Evolutionary conservation across 2,797 vertebrate species (phyloP).

Genomic region (Peromyscus aztecus): DNA sequence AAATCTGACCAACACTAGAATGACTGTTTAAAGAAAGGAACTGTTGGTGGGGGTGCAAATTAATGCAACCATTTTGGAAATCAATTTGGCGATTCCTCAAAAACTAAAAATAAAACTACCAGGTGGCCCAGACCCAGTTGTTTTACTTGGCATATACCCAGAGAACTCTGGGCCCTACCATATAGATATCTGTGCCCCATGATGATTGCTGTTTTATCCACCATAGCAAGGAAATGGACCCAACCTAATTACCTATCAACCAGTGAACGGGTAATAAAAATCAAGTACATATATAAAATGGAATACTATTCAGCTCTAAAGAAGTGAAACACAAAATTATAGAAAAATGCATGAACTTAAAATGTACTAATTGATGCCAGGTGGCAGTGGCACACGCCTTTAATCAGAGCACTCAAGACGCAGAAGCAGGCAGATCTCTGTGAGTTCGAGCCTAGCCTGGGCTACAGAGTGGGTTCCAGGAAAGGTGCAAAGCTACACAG

Average conservation of each 20-base stretch:
- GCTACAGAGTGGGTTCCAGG: too few relatives aligned
- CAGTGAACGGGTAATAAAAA: background rate
- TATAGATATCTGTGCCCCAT: background rate
- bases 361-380: background rate
- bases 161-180: background rate
- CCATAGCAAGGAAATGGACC: background rate
- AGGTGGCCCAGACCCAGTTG: background rate
- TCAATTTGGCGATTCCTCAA: background rate
- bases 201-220: background rate
- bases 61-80: background rate
- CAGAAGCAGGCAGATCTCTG: too few relatives aligned
- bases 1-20: background rate
- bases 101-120: background rate
- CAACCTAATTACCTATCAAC: background rate
- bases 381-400: too few relatives aligned
- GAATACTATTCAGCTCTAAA: background rate
- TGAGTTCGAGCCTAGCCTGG: too few relatives aligned
- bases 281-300: background rate
- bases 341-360: too few relatives aligned
- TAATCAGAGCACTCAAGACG: too few relatives aligned
- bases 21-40: background rate
- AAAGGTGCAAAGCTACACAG: too few relatives aligned
- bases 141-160: background rate
- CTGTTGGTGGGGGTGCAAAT: background rate
- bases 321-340: background rate